Base-by-base conservation (phyloP, 2,113 vertebrate species). In the Pantherophis guttatus region DNA sequence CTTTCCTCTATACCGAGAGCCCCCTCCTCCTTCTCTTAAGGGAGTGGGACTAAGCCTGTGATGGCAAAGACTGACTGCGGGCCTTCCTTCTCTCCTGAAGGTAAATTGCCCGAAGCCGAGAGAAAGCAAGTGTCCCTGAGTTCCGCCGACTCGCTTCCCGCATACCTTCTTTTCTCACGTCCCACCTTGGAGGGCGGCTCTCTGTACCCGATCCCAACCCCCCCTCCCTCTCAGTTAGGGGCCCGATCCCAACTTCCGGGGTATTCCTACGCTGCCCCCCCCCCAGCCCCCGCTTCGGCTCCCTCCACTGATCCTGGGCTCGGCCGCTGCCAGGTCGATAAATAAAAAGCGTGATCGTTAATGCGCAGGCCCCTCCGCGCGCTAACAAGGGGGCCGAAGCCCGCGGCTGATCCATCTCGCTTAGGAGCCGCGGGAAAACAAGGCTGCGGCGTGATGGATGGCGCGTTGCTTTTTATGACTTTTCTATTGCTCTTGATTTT, bases 381-480 rank as follows among this genome's bases (percentile, higher is more conserved):
- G 97, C 97, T 98, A 97, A 98, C 97, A 97, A 98, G 97, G 95
- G 75, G 98, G 98, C 98, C 97, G 96, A 98, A 98, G 98, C 98
- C 98, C 98, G 97, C 96, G 97, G 98, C 97, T 98, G 98, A 98
- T 98, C 98, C 97, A 98, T 98, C 98, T 98, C 97, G 97, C 97
- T 98, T 98, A 97, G 97, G 95, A 96, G 96, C 97, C 96, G 97
- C 98, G 97, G 97, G 98, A 97, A 97, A 97, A 97, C 97, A 97
- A 97, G 97, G 97, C 96, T 96, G 97, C 93, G 70, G 95, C 96
- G 97, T 99, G 99, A 99, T 99, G 98, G 98, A 99, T 98, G 97
- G 98, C 95, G 97, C 97, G 98, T 98, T 98, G 98, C 97, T 94
- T 98, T 99, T 99, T 99, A 99, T 98, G 98, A 98, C 98, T 99